Evolutionary conservation across 2,888 invertebrate genomes (phyloP), one percentile per base, ranked within the genome.

Genomic region (Crepidodera aurea): DNA sequence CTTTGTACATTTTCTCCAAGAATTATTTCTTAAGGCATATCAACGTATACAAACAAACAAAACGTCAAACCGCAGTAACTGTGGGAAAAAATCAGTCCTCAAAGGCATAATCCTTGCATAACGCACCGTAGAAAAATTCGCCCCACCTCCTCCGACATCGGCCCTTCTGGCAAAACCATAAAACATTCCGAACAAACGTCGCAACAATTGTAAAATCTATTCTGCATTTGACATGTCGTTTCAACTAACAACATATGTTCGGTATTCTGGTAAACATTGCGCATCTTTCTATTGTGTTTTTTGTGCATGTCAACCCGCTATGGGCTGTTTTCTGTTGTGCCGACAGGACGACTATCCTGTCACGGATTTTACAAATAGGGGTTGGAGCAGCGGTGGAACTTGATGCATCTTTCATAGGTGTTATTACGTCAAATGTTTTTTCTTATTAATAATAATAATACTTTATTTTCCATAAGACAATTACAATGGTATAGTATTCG

Each of bases 271-370:
- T 71, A 75, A 74, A 76, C 73, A 77, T 62, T 71, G 74, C 77
- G 75, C 77, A 77, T 77, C 78, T 74, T 77, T 73, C 70, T 77
- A 73, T 78, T 78, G 77, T 77, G 59, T 71, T 75, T 77, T 76
- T 77, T 77, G 74, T 74, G 27, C 67, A 73, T 73, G 76, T 73
- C 76, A 76, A 74, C 76, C 74, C 72, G 48, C 37, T 50, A 57
- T 46, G 72, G 71, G 72, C 67, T 16, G 27, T 48, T 27, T 48
- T 48, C 15, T 40, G 40, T 16, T 40, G 18, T 48, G 48, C 48
- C 48, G 48, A 48, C 48, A 27, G 8, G 27, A 44, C 44, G 44
- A 16, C 22, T 46, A 12, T 27, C 48, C 73, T 74, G 77, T 78
- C 77, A 74, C 70, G 68, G 69, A 65, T 73, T 48, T 56, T 40